Conservation (phyloP, 2,113 vertebrate species). For the Struthio camelus region DNA sequence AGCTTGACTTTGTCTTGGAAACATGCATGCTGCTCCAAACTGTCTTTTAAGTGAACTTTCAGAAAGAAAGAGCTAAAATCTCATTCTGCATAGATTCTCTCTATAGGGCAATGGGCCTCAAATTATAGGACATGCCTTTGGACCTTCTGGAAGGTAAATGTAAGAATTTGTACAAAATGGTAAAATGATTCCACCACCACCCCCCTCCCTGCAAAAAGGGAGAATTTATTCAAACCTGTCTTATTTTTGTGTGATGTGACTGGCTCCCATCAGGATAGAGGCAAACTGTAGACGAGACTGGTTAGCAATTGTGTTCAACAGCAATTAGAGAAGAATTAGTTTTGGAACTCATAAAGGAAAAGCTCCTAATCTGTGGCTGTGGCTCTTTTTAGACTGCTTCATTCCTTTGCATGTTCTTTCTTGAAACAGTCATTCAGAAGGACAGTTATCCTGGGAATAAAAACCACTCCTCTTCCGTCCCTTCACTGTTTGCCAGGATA, state of each 20-base stretch:
- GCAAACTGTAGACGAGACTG: background rate
- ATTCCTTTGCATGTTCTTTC: background rate
- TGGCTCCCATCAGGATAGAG: background rate
- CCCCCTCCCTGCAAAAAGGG: fast-evolving
- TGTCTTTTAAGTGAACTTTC: background rate
- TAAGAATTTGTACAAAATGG: background rate
- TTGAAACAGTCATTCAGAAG: background rate
- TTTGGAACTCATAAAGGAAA: background rate
- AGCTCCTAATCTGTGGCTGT: background rate
- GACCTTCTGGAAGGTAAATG: background rate
- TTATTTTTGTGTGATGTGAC: background rate
- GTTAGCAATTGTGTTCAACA: background rate
- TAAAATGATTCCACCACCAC: background rate
- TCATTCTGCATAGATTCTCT: background rate
- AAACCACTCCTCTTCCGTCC: background rate
- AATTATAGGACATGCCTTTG: background rate
- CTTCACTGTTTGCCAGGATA: background rate
- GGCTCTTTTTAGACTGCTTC: background rate
- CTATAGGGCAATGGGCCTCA: background rate
- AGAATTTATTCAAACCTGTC: background rate
- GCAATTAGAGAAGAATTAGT: background rate
- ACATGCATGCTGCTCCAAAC: background rate
- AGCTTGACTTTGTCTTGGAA: background rate
- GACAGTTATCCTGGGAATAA: background rate
- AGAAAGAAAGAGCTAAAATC: background rate